phyloP scores from a whole-genome alignment of 2,113 vertebrate genomes.

The Podarcis cretensis region DNA sequence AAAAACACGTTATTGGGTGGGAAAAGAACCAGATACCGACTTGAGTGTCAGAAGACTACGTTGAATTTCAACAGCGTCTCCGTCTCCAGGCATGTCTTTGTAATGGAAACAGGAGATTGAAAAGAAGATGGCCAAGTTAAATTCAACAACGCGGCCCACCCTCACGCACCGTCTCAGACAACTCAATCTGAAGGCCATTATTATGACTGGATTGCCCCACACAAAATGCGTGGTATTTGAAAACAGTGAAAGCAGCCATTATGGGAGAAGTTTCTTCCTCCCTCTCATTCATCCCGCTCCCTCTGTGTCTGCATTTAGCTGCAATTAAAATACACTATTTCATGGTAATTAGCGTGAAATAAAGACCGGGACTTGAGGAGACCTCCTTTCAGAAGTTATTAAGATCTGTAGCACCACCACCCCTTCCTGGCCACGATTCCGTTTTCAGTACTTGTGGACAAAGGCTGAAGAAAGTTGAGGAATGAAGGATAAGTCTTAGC shows the following conservation, averaged over 20 bases:
- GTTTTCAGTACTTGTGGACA: constrained; percentile 25
- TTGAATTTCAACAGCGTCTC: neutral
- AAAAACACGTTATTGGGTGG: neutral
- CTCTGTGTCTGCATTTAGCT: constrained; percentile 30
- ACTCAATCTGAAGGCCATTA: neutral
- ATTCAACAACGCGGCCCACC: neutral
- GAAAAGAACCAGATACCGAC: neutral
- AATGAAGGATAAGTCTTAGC: constrained; percentile 27
- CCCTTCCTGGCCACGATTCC: neutral
- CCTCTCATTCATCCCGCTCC: neutral
- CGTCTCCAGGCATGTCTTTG: neutral
- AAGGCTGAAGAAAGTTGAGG: constrained; percentile 36
- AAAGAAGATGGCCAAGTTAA: neutral
- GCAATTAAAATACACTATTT: constrained; percentile 63
- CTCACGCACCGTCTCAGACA: neutral
- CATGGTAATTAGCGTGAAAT: constrained; percentile 59
- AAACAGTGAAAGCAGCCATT: constrained; percentile 31
- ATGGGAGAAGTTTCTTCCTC: neutral
- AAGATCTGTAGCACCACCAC: constrained; percentile 30
- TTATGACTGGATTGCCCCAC: neutral
- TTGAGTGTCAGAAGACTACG: neutral
- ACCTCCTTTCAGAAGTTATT: constrained; percentile 41
- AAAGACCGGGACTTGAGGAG: constrained; percentile 45
- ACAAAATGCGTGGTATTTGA: constrained; percentile 18
- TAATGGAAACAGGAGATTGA: neutral